These are phyloP conservation scores for Tenthredo distinguenda DNA, from an alignment of 2,888 invertebrate species.

Conservation along the genomic window DNA sequence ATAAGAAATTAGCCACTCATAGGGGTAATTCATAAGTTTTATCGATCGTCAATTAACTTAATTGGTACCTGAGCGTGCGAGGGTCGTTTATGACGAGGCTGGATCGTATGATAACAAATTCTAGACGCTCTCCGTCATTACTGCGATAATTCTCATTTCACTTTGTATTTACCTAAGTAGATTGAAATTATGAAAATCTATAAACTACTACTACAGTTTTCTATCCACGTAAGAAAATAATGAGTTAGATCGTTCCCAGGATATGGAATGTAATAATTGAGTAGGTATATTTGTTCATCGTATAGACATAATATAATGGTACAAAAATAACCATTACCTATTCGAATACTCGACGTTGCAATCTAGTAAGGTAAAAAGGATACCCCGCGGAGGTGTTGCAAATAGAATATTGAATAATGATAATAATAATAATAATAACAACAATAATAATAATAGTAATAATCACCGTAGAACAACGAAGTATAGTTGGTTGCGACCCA, in stretches of 20 bases:
- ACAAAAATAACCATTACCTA: conserved; percentile 26
- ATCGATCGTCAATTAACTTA: conserved; percentile 32
- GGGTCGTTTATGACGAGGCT: background rate
- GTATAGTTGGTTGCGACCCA: conserved; percentile 22
- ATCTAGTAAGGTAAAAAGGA: background rate
- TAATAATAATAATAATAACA: conserved; percentile 6
- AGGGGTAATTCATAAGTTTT: background rate
- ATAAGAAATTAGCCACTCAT: background rate
- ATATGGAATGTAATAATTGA: background rate
- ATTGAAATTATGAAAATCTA: background rate
- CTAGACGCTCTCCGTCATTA: background rate
- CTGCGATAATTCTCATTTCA: background rate
- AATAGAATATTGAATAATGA: conserved; percentile 45
- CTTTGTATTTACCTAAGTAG: background rate
- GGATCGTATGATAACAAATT: background rate
- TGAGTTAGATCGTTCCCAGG: background rate
- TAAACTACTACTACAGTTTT: too few species aligned
- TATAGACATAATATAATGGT: background rate
- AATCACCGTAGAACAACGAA: conserved; percentile 27
- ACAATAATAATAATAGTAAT: conserved; percentile 7
- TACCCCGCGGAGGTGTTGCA: conserved; percentile 39
- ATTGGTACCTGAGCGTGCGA: conserved; percentile 16
- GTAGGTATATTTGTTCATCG: background rate
- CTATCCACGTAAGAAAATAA: background rate
- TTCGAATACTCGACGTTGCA: background rate